Evolutionary conservation across 2,113 vertebrate genomes (phyloP), one percentile per base, ranked within the genome.

Genomic region (Eptatretus burgeri): DNA sequence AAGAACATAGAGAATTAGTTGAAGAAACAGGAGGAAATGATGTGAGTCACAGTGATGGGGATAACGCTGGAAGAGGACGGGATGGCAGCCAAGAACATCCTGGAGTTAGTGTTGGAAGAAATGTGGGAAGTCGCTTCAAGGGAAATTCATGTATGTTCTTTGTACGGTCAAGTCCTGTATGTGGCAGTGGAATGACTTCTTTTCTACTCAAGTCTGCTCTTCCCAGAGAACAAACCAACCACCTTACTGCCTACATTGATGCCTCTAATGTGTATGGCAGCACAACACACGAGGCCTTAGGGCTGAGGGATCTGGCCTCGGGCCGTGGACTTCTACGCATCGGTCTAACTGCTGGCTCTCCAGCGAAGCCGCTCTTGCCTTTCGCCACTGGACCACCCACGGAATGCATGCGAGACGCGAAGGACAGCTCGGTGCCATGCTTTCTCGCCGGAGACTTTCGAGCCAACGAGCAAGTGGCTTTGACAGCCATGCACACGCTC

Each of bases 221-320:
- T 51, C 56, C 65, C 13, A 62, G 65, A 62, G 65, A 66, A 51
- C 65, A 66, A 62, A 66, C 63, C n/a, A 66, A 66, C 63, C 65
- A 64, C 12, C 51, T 66, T 27, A 63, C 65, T 14, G 62, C 65
- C 3, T 66, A 64, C 51, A 63, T 66, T 14, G 65, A 66, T 49
- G 65, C 60, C 9, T 66, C 65, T 12, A 66, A 66, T 18, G 62
- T 66, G 8, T 66, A 66, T 49, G 65, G 65, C 51, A 66, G 62
- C 18, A 63, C 62, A 49, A 50, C 62, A 11, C 65, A 49, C 50
- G 65, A 66, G n/a, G 51, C 65, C 60, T 14, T n/a, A 18, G 65
- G 63, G 51, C 10, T 66, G 13, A 16, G 65, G 52, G 65, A 66
- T 51, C 62, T 51, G 14, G 20, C 65, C 18, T 63, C 51, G 50